These are phyloP conservation scores for Ceratosolen solmsi DNA, from an alignment of 1,140 invertebrate genomes.

Conservation along the genomic window DNA sequence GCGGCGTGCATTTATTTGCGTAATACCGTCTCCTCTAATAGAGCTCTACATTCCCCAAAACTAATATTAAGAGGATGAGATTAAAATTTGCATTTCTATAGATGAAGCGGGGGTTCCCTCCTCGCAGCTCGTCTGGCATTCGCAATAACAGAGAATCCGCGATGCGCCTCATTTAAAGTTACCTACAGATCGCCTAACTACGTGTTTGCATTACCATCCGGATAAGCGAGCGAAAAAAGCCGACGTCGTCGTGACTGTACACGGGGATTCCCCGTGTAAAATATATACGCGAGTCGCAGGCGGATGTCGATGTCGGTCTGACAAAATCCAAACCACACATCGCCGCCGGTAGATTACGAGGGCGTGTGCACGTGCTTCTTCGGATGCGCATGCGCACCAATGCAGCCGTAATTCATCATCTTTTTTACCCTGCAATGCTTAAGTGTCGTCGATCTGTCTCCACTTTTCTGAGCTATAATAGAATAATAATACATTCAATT, in stretches of 20 bases:
- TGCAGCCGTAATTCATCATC: too few species aligned
- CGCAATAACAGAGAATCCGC: neutral
- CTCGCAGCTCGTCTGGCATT: neutral
- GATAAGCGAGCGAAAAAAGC: neutral
- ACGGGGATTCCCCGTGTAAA: slow-evolving; percentile 4
- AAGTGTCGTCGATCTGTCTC: too few species aligned
- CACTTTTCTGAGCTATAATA: too few species aligned
- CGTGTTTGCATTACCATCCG: slow-evolving; percentile 8
- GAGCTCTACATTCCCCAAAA: too few species aligned
- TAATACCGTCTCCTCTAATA: too few species aligned
- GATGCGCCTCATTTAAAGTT: neutral
- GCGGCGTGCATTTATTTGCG: too few species aligned
- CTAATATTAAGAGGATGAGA: too few species aligned
- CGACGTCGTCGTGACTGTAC: neutral
- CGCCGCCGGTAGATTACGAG: neutral
- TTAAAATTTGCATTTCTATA: too few species aligned
- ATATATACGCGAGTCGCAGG: neutral
- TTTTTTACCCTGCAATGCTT: too few species aligned
- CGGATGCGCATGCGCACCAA: too few species aligned
- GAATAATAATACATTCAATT: too few species aligned
- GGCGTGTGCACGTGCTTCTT: neutral
- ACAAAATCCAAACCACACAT: neutral
- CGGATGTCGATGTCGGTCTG: slow-evolving; percentile 20
- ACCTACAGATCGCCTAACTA: neutral
- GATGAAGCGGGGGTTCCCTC: too few species aligned